These are phyloP conservation scores for Ischnura elegans DNA, from an alignment of 2,888 invertebrate genomes.

Conservation along the genomic window DNA sequence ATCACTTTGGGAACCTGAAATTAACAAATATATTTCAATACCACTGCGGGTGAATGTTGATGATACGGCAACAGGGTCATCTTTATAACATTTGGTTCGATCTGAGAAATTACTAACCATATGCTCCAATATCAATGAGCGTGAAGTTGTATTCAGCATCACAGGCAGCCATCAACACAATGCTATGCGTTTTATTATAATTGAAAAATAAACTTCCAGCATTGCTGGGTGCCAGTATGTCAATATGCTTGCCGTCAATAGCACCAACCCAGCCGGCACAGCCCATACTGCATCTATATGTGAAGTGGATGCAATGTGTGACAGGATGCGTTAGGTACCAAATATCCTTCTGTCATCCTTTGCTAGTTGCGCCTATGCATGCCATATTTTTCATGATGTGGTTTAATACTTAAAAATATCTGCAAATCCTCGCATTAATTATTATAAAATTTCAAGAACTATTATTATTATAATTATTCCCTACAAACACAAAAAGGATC, in stretches of 20 bases:
- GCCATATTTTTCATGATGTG: too few relatives aligned
- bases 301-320: too few relatives aligned
- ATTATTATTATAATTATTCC: too few relatives aligned
- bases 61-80: background rate
- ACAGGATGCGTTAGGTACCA: too few relatives aligned
- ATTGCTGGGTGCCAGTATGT: background rate
- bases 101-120: background rate
- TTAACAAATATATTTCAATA: background rate
- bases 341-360: too few relatives aligned
- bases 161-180: background rate
- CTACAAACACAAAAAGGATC: too few relatives aligned
- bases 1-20: background rate
- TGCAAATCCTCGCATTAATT: too few relatives aligned
- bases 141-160: slow-evolving; percentile 40
- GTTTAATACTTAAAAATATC: too few relatives aligned
- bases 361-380: too few relatives aligned
- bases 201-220: background rate
- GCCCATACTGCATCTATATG: too few relatives aligned
- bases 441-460: too few relatives aligned
- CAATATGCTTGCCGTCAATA: background rate
- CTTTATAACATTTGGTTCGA: background rate
- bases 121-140: background rate
- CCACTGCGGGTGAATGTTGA: background rate
- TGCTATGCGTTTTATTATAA: slow-evolving; percentile 2
- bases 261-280: background rate